These are phyloP conservation scores for Sinohyriopsis cumingii DNA, from an alignment of 2,888 invertebrate species.

Conservation along the genomic window DNA sequence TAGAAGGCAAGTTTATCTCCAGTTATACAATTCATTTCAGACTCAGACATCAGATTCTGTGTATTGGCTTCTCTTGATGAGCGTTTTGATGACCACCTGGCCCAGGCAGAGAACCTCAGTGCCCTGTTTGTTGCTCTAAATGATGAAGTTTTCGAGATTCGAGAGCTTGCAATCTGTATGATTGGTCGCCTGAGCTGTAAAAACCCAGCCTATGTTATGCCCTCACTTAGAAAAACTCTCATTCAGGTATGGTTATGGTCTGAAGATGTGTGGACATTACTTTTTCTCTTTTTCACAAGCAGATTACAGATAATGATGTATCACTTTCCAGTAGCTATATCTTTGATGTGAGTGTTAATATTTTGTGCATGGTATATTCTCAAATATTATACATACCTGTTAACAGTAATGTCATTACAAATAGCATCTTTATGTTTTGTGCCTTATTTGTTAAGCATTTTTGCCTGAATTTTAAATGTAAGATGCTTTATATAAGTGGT, in stretches of 20 bases:
- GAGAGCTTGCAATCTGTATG: slow-evolving; percentile 93
- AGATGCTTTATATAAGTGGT: too few species aligned
- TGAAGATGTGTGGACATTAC: background rate
- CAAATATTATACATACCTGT: too few species aligned
- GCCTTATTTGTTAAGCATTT: too few species aligned
- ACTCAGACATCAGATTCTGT: slow-evolving; percentile 93
- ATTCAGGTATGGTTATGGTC: slow-evolving; percentile 77
- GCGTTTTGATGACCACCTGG: slow-evolving; percentile 93
- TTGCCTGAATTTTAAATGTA: too few species aligned
- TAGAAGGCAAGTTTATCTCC: too few species aligned
- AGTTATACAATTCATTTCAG: slow-evolving; percentile 70
- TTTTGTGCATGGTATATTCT: too few species aligned
- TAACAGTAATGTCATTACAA: too few species aligned
- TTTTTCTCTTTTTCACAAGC: too few species aligned
- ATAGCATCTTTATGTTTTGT: too few species aligned
- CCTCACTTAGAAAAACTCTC: slow-evolving; percentile 91
- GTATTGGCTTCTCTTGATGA: slow-evolving; percentile 92
- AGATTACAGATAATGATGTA: background rate
- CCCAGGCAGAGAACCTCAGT: slow-evolving; percentile 95
- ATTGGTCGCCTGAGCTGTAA: slow-evolving; percentile 92
- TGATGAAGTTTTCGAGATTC: slow-evolving; percentile 96
- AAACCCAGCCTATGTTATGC: slow-evolving; percentile 99
- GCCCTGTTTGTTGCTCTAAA: slow-evolving; percentile 95
- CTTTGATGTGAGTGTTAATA: background rate
- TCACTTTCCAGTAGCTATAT: background rate